Percentiles rank a stretch among this genome's conserved stretches.
phyloP scores from a whole-genome alignment of 2,113 vertebrate species.

The Meriones unguiculatus region DNA sequence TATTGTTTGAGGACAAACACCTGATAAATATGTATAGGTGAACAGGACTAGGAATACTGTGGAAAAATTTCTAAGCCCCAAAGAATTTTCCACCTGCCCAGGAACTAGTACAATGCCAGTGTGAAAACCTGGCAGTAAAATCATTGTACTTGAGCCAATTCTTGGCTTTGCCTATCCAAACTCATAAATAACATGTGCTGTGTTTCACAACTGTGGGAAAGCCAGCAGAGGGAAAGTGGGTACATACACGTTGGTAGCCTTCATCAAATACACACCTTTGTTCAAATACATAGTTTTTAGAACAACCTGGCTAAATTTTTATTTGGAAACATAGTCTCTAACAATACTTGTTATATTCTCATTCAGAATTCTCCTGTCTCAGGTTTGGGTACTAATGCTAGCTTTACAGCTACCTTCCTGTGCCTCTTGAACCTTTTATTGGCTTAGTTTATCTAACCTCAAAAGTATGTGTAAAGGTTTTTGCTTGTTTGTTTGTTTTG shows the following conservation, averaged over 20 bases:
- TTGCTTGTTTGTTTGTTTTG: background rate
- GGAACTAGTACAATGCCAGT: background rate
- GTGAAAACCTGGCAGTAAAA: background rate
- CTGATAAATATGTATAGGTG: background rate
- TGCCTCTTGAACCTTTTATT: background rate
- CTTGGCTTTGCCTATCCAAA: background rate
- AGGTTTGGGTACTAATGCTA: background rate
- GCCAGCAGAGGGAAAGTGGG: background rate
- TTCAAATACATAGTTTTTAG: background rate
- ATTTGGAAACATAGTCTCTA: background rate
- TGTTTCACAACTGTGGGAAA: background rate
- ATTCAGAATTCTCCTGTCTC: background rate
- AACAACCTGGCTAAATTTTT: background rate
- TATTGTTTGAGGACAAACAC: background rate
- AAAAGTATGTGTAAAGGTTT: too few relatives aligned
- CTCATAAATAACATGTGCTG: background rate
- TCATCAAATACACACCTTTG: background rate
- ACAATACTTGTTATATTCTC: background rate
- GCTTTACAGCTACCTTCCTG: background rate
- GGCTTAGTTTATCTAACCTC: background rate
- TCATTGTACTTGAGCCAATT: background rate
- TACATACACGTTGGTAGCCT: background rate
- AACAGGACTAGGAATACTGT: background rate
- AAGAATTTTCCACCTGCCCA: background rate
- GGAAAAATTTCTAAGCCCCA: background rate